A percentile compares a stretch with the other conserved stretches of the same genome.
phyloP scores from a whole-genome alignment of 1,140 invertebrate genomes.

The Gerris buenoi region DNA sequence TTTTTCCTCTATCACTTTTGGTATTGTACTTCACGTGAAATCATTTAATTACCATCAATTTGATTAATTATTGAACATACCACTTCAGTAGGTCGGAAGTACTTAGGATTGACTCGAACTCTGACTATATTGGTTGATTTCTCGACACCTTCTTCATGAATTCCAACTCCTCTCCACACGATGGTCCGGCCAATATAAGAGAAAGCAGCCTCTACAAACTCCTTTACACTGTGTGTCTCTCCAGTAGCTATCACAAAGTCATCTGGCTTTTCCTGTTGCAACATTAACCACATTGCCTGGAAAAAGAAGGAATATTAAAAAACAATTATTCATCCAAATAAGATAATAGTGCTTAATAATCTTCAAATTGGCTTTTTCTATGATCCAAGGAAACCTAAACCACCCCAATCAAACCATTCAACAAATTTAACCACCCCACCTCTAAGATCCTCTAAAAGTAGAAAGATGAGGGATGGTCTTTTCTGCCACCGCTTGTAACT shows the following conservation, averaged over 20 bases:
- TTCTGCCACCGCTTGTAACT: too few relatives aligned
- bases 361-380: too few relatives aligned
- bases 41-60: background rate
- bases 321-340: background rate
- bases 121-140: slow-evolving; percentile 61
- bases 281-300: slow-evolving; percentile 98
- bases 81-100: slow-evolving; percentile 95
- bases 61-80: slow-evolving; percentile 39
- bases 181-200: slow-evolving; percentile 53
- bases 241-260: slow-evolving; percentile 98
- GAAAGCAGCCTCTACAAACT: slow-evolving; percentile 92
- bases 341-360: too few relatives aligned
- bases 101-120: slow-evolving; percentile 84
- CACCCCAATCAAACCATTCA: too few relatives aligned
- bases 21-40: background rate
- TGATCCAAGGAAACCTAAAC: too few relatives aligned
- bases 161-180: slow-evolving; percentile 73
- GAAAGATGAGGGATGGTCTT: too few relatives aligned
- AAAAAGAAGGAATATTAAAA: slow-evolving; percentile 21
- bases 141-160: slow-evolving; percentile 78
- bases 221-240: slow-evolving; percentile 82
- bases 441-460: too few relatives aligned
- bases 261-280: slow-evolving; percentile 83
- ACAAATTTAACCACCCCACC: too few relatives aligned
- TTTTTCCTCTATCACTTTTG: background rate